phyloP scores from a whole-genome alignment of 2,888 invertebrate genomes.

The Drosophila lutescens region DNA sequence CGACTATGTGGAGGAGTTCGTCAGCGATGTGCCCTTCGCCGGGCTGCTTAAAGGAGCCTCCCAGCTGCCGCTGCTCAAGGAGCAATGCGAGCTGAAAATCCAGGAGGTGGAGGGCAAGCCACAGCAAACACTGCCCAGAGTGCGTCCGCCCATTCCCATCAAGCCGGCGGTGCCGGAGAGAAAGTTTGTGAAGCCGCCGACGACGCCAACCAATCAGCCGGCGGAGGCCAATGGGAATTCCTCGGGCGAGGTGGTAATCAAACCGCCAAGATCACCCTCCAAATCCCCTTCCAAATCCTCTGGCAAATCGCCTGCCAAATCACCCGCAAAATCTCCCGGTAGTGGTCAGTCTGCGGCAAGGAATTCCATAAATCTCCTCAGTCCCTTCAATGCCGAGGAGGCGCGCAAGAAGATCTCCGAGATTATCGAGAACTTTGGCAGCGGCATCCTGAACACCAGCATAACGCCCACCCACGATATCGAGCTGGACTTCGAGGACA shows the following conservation, averaged over 20 bases:
- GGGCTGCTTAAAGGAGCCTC: conserved; percentile 94
- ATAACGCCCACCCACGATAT: conserved; percentile 78
- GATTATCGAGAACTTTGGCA: conserved; percentile 97
- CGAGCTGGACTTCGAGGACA: conserved; percentile 76
- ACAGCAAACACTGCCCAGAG: conserved; percentile 47
- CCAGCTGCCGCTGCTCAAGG: conserved; percentile 51
- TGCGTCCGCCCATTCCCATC: conserved; percentile 73
- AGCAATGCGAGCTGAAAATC: conserved; percentile 17
- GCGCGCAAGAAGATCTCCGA: conserved; percentile 97
- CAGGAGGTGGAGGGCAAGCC: conserved; percentile 25
- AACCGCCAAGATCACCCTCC: conserved; percentile 16
- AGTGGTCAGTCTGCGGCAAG: conserved; percentile 66
- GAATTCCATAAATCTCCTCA: conserved; percentile 86
- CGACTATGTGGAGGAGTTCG: conserved; percentile 93
- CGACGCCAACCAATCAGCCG: conserved; percentile 58
- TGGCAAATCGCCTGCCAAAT: conserved; percentile 53
- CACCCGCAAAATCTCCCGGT: conserved; percentile 59
- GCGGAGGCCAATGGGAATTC: conserved; percentile 56
- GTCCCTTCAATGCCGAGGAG: conserved; percentile 97
- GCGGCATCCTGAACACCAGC: conserved; percentile 87
- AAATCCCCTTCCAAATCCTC: conserved; percentile 52
- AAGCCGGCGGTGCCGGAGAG: conserved; percentile 75
- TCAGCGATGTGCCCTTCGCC: conserved; percentile 92
- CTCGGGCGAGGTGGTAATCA: conserved; percentile 8
- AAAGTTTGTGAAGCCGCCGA: conserved; percentile 69